Conservation (phyloP, 2,113 vertebrate species). For the Austrofundulus limnaeus region DNA sequence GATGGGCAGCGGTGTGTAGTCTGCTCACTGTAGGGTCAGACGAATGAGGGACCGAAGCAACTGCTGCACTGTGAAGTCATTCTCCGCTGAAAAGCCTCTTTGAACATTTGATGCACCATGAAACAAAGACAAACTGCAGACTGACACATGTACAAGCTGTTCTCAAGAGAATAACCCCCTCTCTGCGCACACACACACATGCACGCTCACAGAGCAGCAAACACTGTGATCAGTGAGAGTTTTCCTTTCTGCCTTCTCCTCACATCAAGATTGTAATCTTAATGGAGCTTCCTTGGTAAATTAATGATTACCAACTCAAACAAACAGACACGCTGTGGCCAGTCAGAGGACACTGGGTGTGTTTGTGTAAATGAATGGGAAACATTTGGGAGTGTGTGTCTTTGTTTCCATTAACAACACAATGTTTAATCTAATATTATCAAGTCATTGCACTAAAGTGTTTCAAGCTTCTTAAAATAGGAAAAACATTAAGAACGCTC, state of each 20-base stretch:
- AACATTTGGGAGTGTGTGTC: not conserved
- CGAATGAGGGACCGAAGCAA: constrained; percentile 59
- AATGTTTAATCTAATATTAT: not conserved
- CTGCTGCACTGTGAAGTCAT: constrained; percentile 68
- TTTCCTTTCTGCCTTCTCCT: constrained; percentile 56
- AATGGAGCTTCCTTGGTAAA: constrained; percentile 78
- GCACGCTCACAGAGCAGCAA: constrained; percentile 27
- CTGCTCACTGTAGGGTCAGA: constrained; percentile 55
- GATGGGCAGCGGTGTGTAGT: constrained; percentile 52
- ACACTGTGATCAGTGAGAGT: constrained; percentile 48
- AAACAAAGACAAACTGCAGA: constrained; percentile 76
- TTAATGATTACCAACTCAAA: constrained; percentile 77
- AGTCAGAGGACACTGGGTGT: constrained; percentile 35
- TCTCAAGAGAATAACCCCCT: constrained; percentile 49
- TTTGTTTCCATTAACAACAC: not conserved
- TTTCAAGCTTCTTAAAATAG: not conserved
- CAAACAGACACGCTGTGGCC: constrained; percentile 67
- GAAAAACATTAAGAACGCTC: not conserved
- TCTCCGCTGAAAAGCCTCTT: constrained; percentile 67
- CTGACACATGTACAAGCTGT: constrained; percentile 59
- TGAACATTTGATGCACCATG: constrained; percentile 73
- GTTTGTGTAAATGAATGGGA: not conserved
- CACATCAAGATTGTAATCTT: constrained; percentile 75
- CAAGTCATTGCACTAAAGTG: not conserved
- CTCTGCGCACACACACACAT: constrained; percentile 22